Evolutionary conservation across 1,140 invertebrate species (phyloP), one percentile per base, ranked within the genome.

Genomic region (Drosophila dunni): DNA sequence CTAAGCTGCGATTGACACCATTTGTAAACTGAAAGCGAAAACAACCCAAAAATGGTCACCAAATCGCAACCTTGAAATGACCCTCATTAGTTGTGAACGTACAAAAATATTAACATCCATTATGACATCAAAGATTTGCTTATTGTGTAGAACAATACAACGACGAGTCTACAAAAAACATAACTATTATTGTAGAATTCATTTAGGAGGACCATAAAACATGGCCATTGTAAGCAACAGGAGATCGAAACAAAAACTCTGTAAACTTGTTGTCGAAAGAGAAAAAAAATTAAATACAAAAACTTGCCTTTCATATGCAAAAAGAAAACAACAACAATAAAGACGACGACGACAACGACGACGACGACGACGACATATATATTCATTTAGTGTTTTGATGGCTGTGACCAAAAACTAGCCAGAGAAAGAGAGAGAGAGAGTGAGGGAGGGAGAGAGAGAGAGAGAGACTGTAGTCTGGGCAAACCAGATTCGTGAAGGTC

Each of bases 401-500:
- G 50, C 50, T 67, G 57, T 74, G 65, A 74, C 65, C 68, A 74
- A 67, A 82, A 83, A 79, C 67, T 63, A 78, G 82, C 61, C 62
- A 13, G 50, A 61, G 58, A 29, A 6, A 29, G 24, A 29, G 24
- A 6, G 24, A 24, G 24, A 24, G 24, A 24, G 24, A 24, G 24
- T 2, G 24, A 24, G 3, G 24, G 3, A 3, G 24, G 24, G 24
- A n/a, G n/a, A n/a, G 24, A 29, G 24, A 29, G 24, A 6, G 24
- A 29, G 24, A 2, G 24, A 29, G 24, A 29, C 24, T 66, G 62
- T 45, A 50, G 53, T 60, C 63, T 73, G 73, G 36, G 54, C 51
- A 78, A 85, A 85, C 82, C 79, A 82, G 82, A 85, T 88, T 45
- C 82, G 48, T 88, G 82, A 85, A 85, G 82, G 82, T 85, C 82